Conservation (phyloP, 1,140 invertebrate species). For the Nixonia krombeini region DNA sequence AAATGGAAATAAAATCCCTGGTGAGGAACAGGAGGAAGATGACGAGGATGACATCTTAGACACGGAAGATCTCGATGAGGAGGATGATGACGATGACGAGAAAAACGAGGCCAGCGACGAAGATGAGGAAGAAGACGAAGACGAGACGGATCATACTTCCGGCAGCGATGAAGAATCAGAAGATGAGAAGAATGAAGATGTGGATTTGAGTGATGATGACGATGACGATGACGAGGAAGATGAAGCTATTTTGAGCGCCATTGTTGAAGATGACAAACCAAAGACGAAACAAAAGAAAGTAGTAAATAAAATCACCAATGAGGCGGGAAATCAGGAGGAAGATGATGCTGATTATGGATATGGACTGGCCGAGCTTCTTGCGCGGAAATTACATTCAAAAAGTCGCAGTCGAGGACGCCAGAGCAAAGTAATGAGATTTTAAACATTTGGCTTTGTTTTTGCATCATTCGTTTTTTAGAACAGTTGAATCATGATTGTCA, state of each 20-base stretch:
- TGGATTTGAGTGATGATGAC: constrained; percentile 50
- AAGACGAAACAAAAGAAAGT: constrained; percentile 48
- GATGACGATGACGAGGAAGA: constrained; percentile 52
- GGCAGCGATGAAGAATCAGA: too few relatives aligned
- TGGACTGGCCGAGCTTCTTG: constrained; percentile 53
- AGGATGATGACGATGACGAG: constrained; percentile 22
- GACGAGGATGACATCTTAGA: constrained; percentile 36
- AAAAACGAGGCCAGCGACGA: constrained; percentile 43
- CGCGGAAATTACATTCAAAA: constrained; percentile 41
- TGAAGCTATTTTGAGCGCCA: constrained; percentile 36
- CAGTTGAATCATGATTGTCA: too few relatives aligned
- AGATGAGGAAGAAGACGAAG: constrained; percentile 49
- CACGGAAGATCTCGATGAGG: constrained; percentile 50
- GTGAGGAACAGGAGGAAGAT: constrained; percentile 57
- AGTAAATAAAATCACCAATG: constrained; percentile 30
- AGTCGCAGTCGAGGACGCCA: too few relatives aligned
- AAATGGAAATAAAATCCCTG: constrained; percentile 42
- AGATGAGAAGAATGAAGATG: constrained; percentile 53
- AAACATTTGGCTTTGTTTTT: too few relatives aligned
- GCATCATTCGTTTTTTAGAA: too few relatives aligned
- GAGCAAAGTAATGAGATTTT: constrained; percentile 63
- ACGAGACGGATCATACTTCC: too few relatives aligned
- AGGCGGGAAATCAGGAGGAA: constrained; percentile 41
- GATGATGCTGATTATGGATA: constrained; percentile 59
- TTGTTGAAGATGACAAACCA: constrained; percentile 42